These are phyloP conservation scores for Dryococelus australis DNA, from an alignment of 2,888 invertebrate species.

Conservation along the genomic window DNA sequence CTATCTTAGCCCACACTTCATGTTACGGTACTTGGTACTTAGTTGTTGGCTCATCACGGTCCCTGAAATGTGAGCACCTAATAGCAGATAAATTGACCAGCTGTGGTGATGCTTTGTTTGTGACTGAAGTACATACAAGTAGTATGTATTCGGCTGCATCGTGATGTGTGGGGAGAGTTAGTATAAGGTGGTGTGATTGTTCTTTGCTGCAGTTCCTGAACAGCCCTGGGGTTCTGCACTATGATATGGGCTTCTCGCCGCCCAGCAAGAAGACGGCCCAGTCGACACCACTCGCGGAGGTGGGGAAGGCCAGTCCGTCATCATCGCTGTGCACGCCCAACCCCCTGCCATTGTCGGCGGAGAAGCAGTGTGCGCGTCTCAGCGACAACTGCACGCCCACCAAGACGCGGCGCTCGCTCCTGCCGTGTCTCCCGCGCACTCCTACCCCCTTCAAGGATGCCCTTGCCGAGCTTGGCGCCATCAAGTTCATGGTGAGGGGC, in stretches of 20 bases:
- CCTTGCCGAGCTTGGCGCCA: conserved; percentile 79
- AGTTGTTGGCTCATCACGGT: too few species aligned
- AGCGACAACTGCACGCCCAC: conserved; percentile 43
- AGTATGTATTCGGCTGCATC: too few species aligned
- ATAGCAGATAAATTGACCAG: too few species aligned
- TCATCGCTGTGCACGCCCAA: conserved; percentile 59
- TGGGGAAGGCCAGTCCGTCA: conserved; percentile 52
- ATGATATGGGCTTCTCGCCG: conserved; percentile 67
- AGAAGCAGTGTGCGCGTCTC: conserved; percentile 41
- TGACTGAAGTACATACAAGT: too few species aligned
- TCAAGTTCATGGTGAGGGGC: conserved; percentile 57
- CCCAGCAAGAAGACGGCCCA: conserved; percentile 58
- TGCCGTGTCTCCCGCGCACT: conserved; percentile 70
- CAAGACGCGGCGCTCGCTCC: conserved; percentile 44
- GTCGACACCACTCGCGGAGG: conserved; percentile 53
- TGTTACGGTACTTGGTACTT: too few species aligned
- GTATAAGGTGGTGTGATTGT: background rate
- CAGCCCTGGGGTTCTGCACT: conserved; percentile 70
- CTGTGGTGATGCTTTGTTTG: too few species aligned
- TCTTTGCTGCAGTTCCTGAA: conserved; percentile 70
- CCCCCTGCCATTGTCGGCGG: conserved; percentile 51
- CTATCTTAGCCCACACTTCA: too few species aligned
- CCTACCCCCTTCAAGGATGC: conserved; percentile 96
- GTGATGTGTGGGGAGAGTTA: too few species aligned
- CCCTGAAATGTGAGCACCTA: too few species aligned